Evolutionary conservation across 2,113 vertebrate genomes (phyloP).

Genomic region (Ictalurus furcatus): DNA sequence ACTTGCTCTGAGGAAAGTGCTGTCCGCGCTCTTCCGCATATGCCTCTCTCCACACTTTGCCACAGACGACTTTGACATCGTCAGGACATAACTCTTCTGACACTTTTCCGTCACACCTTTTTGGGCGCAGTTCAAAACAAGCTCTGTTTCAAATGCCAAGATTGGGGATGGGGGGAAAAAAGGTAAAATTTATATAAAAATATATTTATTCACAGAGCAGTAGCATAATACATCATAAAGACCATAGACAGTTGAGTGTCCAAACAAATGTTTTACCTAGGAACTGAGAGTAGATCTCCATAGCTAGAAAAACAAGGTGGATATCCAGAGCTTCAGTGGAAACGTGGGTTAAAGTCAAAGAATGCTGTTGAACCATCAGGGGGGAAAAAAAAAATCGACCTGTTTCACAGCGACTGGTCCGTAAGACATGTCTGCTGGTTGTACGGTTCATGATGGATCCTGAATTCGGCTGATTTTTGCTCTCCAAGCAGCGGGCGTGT

Average conservation of each 20-base stretch:
- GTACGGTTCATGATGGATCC: background rate
- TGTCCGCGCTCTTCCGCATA: background rate
- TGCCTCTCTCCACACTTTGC: background rate
- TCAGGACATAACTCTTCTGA: background rate
- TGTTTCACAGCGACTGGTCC: background rate
- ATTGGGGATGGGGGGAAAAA: no score
- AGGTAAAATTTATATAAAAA: conserved; percentile 31
- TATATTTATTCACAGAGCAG: conserved; percentile 42
- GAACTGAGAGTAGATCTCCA: conserved; percentile 3
- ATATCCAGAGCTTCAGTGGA: background rate
- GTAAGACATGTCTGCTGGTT: background rate
- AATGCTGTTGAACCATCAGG: background rate
- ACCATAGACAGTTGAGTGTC: background rate
- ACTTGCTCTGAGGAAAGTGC: background rate
- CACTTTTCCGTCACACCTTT: background rate
- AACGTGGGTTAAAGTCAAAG: background rate
- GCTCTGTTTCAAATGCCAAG: background rate
- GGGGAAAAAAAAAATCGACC: background rate
- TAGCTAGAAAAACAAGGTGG: background rate
- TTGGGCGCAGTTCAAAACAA: background rate
- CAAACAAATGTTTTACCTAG: background rate
- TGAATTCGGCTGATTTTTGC: background rate
- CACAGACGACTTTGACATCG: background rate
- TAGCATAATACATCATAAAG: conserved; percentile 6
- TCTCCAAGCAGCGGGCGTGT: background rate